Conservation (phyloP, 2,113 vertebrate species). For the Neofelis nebulosa region DNA sequence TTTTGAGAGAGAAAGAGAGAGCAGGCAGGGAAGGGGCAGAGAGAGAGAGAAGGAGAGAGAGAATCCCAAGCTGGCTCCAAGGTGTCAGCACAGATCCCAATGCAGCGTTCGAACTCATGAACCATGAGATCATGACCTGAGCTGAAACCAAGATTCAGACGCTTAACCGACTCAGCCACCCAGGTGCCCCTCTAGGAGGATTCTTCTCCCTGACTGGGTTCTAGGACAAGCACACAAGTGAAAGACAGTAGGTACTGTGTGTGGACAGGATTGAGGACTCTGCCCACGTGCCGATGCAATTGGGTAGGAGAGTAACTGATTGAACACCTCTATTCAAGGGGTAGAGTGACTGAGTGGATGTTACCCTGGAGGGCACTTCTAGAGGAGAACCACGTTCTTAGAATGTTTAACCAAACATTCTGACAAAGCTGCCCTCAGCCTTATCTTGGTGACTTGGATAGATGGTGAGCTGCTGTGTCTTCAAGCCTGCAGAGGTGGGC, state of each 20-base stretch:
- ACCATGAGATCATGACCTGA: too few relatives aligned
- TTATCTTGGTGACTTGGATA: not conserved
- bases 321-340: not conserved
- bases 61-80: too few relatives aligned
- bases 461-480: not conserved
- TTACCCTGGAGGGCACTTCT: not conserved
- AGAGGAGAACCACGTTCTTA: not conserved
- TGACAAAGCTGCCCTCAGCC: not conserved
- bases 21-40: too few relatives aligned
- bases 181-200: not conserved
- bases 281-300: rapidly evolving
- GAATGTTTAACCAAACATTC: not conserved
- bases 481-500: too few relatives aligned
- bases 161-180: too few relatives aligned
- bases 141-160: too few relatives aligned
- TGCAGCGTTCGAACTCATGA: too few relatives aligned
- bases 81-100: too few relatives aligned
- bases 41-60: too few relatives aligned
- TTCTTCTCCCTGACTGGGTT: not conserved
- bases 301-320: not conserved
- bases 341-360: not conserved
- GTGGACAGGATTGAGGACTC: not conserved
- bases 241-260: not conserved
- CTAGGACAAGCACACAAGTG: not conserved
- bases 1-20: too few relatives aligned